phyloP scores from a whole-genome alignment of 2,797 vertebrate genomes.

The Aldrovandia affinis region DNA sequence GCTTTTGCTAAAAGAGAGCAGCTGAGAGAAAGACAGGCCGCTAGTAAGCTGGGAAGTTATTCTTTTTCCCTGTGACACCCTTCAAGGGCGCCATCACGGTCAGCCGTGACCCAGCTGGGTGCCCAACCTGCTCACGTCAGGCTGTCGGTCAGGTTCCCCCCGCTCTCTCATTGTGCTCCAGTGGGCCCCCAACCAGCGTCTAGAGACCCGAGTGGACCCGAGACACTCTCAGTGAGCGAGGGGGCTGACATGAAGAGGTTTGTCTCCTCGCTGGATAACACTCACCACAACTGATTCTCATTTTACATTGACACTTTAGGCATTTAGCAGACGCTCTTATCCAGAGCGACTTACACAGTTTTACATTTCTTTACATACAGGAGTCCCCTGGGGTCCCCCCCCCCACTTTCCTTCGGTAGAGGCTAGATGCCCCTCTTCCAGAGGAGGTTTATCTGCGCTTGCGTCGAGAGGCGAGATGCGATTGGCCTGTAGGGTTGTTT shows the following conservation, averaged over 20 bases:
- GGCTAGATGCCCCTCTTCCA: no score
- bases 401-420: no score
- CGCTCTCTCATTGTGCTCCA: neutral
- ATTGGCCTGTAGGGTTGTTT: no score
- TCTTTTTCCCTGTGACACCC: conserved; percentile 14
- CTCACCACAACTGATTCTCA: no score
- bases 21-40: conserved; percentile 1
- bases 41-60: conserved; percentile 13
- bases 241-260: no score
- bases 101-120: neutral
- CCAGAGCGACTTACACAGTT: no score
- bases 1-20: conserved; percentile 20
- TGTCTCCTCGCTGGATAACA: neutral
- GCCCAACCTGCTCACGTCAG: neutral
- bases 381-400: no score
- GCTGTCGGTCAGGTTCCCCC: neutral
- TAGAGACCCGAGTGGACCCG: neutral
- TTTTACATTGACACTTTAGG: no score
- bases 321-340: no score
- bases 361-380: no score
- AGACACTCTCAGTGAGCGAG: neutral
- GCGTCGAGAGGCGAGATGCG: no score
- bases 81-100: neutral
- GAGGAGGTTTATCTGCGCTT: no score
- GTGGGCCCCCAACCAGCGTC: neutral